Evolutionary conservation across 2,797 vertebrate species (phyloP).

Genomic region (Alosa sapidissima): DNA sequence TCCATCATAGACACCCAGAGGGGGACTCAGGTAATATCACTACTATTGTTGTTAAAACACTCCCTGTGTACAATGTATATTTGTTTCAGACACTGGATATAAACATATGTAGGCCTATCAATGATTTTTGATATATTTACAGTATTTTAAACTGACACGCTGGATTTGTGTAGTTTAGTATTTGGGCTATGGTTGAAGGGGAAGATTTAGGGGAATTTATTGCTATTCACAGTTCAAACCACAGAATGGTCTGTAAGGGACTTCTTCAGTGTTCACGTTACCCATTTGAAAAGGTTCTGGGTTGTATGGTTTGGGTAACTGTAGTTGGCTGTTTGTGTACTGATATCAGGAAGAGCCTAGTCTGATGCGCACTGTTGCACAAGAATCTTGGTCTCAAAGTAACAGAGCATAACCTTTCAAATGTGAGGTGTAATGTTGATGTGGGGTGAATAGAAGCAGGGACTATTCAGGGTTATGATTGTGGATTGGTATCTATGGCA

Average conservation of each 20-base stretch:
- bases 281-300: background rate
- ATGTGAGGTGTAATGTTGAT: background rate
- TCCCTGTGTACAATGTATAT: background rate
- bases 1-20: conserved; percentile 74
- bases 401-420: background rate
- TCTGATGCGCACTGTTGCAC: too few relatives aligned
- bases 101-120: too few relatives aligned
- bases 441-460: background rate
- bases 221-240: background rate
- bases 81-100: background rate
- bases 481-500: background rate
- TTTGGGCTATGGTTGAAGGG: background rate
- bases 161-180: background rate
- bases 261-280: background rate
- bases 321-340: background rate
- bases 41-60: background rate
- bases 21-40: conserved; percentile 78
- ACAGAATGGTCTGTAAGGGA: background rate
- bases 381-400: too few relatives aligned
- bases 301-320: background rate
- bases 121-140: too few relatives aligned
- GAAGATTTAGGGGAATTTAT: background rate
- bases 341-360: background rate
- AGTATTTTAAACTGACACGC: background rate
- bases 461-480: background rate